Base-by-base conservation (phyloP, 2,797 vertebrate species). In the Calcarius lapponicus region DNA sequence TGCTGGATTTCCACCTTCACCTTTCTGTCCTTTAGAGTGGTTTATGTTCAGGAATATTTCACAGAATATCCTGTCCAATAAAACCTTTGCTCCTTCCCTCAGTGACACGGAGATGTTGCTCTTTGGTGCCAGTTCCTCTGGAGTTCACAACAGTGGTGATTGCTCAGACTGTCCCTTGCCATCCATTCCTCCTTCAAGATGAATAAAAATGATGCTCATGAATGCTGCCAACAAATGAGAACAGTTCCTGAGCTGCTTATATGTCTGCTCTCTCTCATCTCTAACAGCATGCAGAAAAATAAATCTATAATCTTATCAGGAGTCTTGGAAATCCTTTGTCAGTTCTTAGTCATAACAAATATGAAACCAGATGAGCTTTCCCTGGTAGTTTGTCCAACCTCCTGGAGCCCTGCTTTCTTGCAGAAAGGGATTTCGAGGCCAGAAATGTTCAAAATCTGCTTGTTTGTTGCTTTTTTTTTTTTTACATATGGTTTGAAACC, bases 261-360 rank as follows among this genome's bases (percentile, higher is more conserved):
- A 6, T 28, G 61, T 61, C 82, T 95, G 61, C n/a, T 65, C 61
- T 86, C 61, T 76, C 87, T 96, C 85, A 80, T 88, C 76, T 92
- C 66, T 80, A 91, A 50, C 72, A 93, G 65, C 75, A 64, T 71
- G 82, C 64, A 80, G 32, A 58, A 93, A 89, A 91, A 38, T 26
- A 61, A 72, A 65, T 60, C 81, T 94, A 5, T 89, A 90, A 90
- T 90, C 91, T 90, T 93, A 88, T 74, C 69, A 88, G 75, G 65
- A 78, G 54, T 51, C 76, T 92, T 92, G 80, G 70, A 96, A 91
- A 92, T 88, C 75, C 66, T 90, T 74, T 88, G 60, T 85, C 57
- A 50, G 60, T 58, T 93, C 71, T 95, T 91, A 85, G 73, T 92
- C 81, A 42, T 88, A 91, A 80, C 48, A 89, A 85, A 85, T 86